Base-by-base conservation (phyloP, 2,888 invertebrate genomes). In the Dolomedes plantarius region DNA sequence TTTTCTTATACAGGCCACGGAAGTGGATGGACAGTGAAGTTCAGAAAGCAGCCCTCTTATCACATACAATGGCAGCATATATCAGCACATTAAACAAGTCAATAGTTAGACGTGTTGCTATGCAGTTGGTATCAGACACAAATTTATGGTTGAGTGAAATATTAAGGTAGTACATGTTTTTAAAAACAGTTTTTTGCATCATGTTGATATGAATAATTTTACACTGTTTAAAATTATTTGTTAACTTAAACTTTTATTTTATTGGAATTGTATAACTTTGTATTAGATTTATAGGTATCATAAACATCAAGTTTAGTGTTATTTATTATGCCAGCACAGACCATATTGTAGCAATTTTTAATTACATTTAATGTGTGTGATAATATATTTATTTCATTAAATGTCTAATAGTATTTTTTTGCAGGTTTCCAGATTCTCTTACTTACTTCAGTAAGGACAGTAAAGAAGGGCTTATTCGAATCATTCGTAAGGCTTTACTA, bases 361-460 rank as follows among this genome's bases (percentile, higher is more conserved):
- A n/a, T n/a, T n/a, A n/a, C n/a, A n/a, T n/a, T n/a, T n/a, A n/a
- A n/a, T n/a, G n/a, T n/a, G n/a, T n/a, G n/a, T n/a, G n/a, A n/a
- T n/a, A n/a, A n/a, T n/a, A n/a, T n/a, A n/a, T n/a, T n/a, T n/a
- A n/a, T n/a, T n/a, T n/a, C n/a, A n/a, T n/a, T n/a, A n/a, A n/a
- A n/a, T n/a, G n/a, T n/a, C n/a, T n/a, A n/a, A n/a, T n/a, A n/a
- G n/a, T n/a, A n/a, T n/a, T n/a, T n/a, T n/a, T 27, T 36, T 85
- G n/a, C 91, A 96, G 97, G 90, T 94, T 97, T 91, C 93, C 94
- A 87, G 96, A 97, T 90, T 95, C 95, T 86, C 94, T 95, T 41
- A 95, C 96, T 0, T 96, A 95, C 90, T 97, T 96, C 91, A 97
- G 97, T 90, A 95, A 96, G 88, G 97, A 97, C 89, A 95, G 95